phyloP scores from a whole-genome alignment of 2,797 vertebrate genomes.

The Sylvilagus floridanus region DNA sequence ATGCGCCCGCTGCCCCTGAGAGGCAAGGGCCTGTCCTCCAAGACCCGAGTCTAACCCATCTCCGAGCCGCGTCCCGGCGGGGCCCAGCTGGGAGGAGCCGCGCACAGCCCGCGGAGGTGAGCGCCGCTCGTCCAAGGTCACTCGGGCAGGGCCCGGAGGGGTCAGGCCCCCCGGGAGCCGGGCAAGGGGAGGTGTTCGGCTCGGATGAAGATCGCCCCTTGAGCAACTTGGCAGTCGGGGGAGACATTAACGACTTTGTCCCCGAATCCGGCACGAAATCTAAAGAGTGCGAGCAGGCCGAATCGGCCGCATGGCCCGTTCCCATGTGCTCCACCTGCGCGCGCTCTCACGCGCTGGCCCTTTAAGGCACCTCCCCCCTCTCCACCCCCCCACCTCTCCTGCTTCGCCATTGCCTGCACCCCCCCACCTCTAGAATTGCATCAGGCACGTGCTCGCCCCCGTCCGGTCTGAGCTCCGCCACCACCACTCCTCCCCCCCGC shows the following conservation, averaged over 20 bases:
- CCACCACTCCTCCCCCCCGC: conserved; percentile 8
- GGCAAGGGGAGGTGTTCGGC: neutral
- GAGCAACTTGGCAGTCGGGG: neutral
- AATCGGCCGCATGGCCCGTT: conserved; percentile 67
- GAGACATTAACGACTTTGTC: neutral
- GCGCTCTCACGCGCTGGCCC: conserved; percentile 66
- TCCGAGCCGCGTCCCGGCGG: neutral
- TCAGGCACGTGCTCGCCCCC: conserved; percentile 86
- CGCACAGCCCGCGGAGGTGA: neutral
- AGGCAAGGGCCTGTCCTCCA: neutral
- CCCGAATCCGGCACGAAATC: neutral
- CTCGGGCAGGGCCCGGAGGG: neutral
- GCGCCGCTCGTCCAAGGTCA: conserved; percentile 69
- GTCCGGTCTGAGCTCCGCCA: conserved; percentile 67
- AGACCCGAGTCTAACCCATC: neutral
- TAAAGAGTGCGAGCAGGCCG: neutral
- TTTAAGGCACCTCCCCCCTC: conserved; percentile 79
- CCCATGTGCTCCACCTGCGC: conserved; percentile 84
- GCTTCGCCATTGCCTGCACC: neutral
- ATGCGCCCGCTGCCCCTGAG: neutral
- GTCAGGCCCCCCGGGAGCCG: neutral
- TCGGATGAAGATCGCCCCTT: neutral
- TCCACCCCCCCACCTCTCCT: neutral
- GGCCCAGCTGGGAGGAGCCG: neutral
- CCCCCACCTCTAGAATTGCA: conserved; percentile 75